Evolutionary conservation across 2,113 vertebrate genomes (phyloP).

Genomic region (Phrynocephalus versicolor): DNA sequence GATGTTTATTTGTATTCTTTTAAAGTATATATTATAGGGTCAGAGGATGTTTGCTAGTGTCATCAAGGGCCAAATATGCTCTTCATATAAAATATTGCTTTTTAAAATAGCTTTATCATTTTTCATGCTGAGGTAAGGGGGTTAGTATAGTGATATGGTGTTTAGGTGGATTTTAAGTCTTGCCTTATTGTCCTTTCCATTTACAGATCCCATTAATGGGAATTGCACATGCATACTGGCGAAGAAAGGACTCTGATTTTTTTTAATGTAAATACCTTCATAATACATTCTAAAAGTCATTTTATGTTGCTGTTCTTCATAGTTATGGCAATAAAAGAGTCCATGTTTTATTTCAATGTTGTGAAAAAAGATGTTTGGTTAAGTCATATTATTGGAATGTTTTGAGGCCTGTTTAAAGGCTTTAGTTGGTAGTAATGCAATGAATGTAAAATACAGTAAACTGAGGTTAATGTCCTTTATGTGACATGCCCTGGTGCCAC

Average conservation of each 20-base stretch:
- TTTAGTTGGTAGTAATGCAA: slow-evolving; percentile 67
- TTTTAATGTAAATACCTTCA: slow-evolving; percentile 72
- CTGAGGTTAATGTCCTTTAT: slow-evolving; percentile 51
- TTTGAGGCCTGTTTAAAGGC: slow-evolving; percentile 80
- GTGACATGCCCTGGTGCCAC: slow-evolving; percentile 57
- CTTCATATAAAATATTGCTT: slow-evolving; percentile 39
- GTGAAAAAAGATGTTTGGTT: slow-evolving; percentile 63
- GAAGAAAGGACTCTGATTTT: slow-evolving; percentile 39
- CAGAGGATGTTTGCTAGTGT: slow-evolving; percentile 64
- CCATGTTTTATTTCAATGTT: slow-evolving; percentile 74
- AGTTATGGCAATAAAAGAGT: slow-evolving; percentile 67
- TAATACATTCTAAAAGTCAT: slow-evolving; percentile 67
- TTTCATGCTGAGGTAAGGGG: slow-evolving; percentile 51
- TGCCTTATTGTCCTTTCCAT: slow-evolving; percentile 24
- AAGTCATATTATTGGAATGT: slow-evolving; percentile 78
- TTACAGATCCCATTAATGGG: slow-evolving; percentile 28
- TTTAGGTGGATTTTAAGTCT: slow-evolving; percentile 42
- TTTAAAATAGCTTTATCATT: slow-evolving; percentile 47
- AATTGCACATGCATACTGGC: slow-evolving; percentile 25
- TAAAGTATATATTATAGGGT: slow-evolving; percentile 64
- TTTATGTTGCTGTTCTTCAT: slow-evolving; percentile 67
- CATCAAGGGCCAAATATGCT: slow-evolving; percentile 25
- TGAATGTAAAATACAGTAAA: slow-evolving; percentile 76
- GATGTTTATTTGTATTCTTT: slow-evolving; percentile 64
- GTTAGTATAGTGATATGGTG: slow-evolving; percentile 44